phyloP scores from a whole-genome alignment of 2,113 vertebrate species.

The Vanacampus margaritifer region DNA sequence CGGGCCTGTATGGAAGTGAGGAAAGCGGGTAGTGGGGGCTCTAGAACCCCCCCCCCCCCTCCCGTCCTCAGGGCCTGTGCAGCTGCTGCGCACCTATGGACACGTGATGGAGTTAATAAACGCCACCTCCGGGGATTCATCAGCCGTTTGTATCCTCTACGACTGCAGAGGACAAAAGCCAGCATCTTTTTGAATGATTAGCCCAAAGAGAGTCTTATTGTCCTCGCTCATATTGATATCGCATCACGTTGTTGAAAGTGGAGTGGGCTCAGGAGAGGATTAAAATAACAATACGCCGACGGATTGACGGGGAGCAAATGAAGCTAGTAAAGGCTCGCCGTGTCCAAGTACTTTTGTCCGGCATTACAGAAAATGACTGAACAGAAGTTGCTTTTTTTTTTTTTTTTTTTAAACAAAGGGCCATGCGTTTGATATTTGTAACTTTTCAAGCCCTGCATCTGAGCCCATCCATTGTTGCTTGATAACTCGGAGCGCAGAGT shows the following conservation, averaged over 20 bases:
- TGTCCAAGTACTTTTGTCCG: not conserved
- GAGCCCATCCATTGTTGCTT: not conserved
- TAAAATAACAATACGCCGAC: not conserved
- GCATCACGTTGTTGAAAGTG: slow-evolving; percentile 12
- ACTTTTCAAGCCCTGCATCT: not conserved
- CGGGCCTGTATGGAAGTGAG: slow-evolving; percentile 42
- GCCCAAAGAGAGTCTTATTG: slow-evolving; percentile 55
- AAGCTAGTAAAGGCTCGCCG: not conserved
- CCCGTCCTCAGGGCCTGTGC: slow-evolving; percentile 44
- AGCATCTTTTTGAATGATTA: slow-evolving; percentile 55
- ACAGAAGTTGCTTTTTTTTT: too few relatives aligned
- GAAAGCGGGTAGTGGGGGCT: not conserved
- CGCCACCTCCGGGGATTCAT: slow-evolving; percentile 63
- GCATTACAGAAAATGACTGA: not conserved
- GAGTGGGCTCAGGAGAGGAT: slow-evolving; percentile 7
- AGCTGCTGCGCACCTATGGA: slow-evolving; percentile 58
- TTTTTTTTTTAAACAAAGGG: too few relatives aligned
- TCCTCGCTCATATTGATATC: slow-evolving; percentile 32
- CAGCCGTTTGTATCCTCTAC: slow-evolving; percentile 54
- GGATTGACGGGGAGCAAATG: not conserved
- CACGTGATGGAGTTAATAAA: slow-evolving; percentile 68
- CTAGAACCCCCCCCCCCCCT: slow-evolving; percentile 20
- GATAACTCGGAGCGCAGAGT: not conserved
- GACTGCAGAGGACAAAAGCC: slow-evolving; percentile 58
- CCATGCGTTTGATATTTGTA: too few relatives aligned